A percentile compares a stretch with the other conserved stretches of the same genome.
These are phyloP conservation scores for Raja brachyura DNA, from an alignment of 2,113 vertebrate genomes.

Conservation along the genomic window DNA sequence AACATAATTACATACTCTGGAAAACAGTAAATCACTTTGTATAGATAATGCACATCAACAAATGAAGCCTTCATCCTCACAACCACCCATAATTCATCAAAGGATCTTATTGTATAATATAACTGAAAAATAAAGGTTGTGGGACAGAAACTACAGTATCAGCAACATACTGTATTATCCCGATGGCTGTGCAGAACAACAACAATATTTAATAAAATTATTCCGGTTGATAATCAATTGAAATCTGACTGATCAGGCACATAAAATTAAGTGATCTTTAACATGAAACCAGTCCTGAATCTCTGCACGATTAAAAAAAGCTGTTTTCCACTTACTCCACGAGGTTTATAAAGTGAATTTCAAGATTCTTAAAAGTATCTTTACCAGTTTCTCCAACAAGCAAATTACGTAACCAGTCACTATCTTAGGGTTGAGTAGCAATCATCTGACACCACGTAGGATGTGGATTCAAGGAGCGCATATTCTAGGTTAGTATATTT, in stretches of 20 bases:
- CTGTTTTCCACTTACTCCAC: not conserved
- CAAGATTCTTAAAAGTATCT: not conserved
- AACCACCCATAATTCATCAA: not conserved
- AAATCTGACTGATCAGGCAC: not conserved
- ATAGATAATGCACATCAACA: not conserved
- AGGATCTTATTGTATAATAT: not conserved
- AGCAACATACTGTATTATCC: not conserved
- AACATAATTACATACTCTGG: not conserved
- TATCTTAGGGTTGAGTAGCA: not conserved
- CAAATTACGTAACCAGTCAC: not conserved
- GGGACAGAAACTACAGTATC: not conserved
- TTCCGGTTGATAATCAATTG: not conserved
- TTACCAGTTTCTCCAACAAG: not conserved
- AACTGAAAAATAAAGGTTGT: not conserved
- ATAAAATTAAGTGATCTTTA: not conserved
- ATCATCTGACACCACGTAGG: not conserved
- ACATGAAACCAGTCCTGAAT: not conserved
- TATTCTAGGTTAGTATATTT: not conserved
- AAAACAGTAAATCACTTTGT: not conserved
- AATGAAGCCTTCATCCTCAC: not conserved
- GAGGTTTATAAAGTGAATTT: not conserved
- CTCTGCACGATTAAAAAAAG: not conserved
- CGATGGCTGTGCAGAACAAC: not conserved
- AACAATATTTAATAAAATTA: not conserved
- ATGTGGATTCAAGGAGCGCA: not conserved